Evolutionary conservation across 2,113 vertebrate species (phyloP).

Genomic region (Equus przewalskii): DNA sequence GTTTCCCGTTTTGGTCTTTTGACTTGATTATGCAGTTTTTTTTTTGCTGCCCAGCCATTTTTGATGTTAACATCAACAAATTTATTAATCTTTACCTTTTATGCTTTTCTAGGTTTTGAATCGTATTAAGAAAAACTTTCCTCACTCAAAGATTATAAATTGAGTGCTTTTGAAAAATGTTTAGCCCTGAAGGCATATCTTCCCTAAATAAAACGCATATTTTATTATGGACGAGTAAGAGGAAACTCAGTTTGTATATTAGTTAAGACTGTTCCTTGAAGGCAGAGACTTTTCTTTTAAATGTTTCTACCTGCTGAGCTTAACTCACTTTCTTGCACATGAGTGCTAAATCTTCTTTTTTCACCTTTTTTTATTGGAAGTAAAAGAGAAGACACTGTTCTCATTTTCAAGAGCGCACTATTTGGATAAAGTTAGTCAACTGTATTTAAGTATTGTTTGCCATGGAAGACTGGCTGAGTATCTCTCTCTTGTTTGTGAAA

Average conservation of each 20-base stretch:
- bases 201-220: constrained; percentile 22
- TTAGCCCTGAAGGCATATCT: not conserved
- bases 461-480: not conserved
- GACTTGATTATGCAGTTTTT: not conserved
- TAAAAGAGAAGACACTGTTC: not conserved
- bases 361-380: not conserved
- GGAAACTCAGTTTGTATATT: constrained; percentile 12
- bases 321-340: not conserved
- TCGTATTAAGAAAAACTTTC: not conserved
- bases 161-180: constrained; percentile 45
- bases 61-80: constrained; percentile 1
- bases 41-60: not conserved
- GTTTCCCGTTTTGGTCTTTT: not conserved
- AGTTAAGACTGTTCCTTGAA: not conserved
- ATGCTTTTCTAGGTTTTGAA: constrained; percentile 27
- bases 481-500: not conserved
- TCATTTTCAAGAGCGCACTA: constrained; percentile 10
- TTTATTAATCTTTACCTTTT: not conserved
- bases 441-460: not conserved
- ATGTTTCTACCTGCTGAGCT: not conserved
- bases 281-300: constrained; percentile 33
- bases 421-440: constrained; percentile 39
- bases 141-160: not conserved
- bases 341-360: not conserved
- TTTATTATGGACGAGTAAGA: not conserved